Base-by-base conservation (phyloP, 1,140 invertebrate species). In the Drosophila bocki region DNA sequence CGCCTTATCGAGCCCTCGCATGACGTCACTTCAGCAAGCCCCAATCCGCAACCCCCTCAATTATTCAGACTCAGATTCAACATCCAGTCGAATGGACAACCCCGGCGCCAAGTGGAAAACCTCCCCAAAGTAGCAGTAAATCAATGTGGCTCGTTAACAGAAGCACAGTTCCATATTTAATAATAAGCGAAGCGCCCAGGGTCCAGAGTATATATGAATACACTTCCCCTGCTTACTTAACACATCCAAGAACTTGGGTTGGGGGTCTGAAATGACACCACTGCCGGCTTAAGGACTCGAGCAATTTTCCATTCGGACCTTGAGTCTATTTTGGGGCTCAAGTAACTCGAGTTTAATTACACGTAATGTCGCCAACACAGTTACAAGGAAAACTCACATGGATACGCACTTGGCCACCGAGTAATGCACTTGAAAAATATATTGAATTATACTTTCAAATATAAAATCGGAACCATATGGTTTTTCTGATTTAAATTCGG, bases 11-110 rank as follows among this genome's bases (percentile, higher is more conserved):
- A 83, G 75, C 75, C 61, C 48, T 42, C 15, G 60, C 29, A 79
- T 86, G 83, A 86, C 83, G 83, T 86, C 83, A 86, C 80, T 71
- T 53, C 17, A n/a, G 19, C 29, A 15, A n/a, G 3, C 26, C 71
- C 26, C 56, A 41, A 39, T 19, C 63, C 39, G 39, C 35, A 17
- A 1, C 12, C 67, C n/a, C 17, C 11, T 71, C 63, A 87, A 87
- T 83, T 77, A 87, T 82, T 77, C 44, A 87, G 47, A 48, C 44
- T 22, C 35, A 63, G 60, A 59, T 70, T 64, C 54, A 64, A 42
- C 57, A 47, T 60, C 39, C 41, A 59, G 70, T 42, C 50, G 58
- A 51, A 65, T 70, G 41, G 37, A 64, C 60, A 75, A 50, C 32
- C 62, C 45, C 19, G 58, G 56, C 42, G 58, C 48, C 60, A 76